These are phyloP conservation scores for Oreochromis spilurus DNA, from an alignment of 2,113 vertebrate genomes.

Conservation along the genomic window DNA sequence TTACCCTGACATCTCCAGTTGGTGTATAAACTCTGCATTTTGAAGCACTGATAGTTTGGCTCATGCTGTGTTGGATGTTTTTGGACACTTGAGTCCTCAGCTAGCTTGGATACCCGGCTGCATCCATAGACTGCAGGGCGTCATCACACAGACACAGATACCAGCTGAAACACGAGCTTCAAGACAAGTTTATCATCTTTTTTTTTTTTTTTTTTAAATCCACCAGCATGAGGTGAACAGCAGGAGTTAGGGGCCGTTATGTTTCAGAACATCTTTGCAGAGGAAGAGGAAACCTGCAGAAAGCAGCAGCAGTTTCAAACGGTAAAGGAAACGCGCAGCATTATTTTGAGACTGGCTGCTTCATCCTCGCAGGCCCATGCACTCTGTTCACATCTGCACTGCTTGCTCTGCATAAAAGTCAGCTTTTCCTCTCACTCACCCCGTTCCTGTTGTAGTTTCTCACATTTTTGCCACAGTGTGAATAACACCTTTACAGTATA, in stretches of 20 bases:
- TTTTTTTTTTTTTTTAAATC: background rate
- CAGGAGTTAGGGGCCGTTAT: background rate
- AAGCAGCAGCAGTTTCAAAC: background rate
- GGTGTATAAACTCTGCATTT: fast-evolving
- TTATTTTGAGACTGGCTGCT: background rate
- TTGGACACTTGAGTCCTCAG: background rate
- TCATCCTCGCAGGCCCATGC: background rate
- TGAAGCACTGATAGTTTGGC: background rate
- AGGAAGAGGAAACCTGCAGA: background rate
- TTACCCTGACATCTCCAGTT: background rate
- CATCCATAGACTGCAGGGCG: background rate
- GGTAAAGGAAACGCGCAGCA: background rate
- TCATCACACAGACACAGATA: background rate
- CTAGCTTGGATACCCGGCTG: background rate
- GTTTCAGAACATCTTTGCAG: background rate
- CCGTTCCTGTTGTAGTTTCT: background rate
- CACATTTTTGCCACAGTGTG: background rate
- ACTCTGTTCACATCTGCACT: background rate
- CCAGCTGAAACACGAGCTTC: background rate
- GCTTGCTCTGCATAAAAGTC: background rate
- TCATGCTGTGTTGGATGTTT: fast-evolving
- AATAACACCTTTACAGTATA: background rate
- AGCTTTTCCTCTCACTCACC: fast-evolving
- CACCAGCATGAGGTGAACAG: background rate
- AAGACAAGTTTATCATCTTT: background rate